Percentiles rank a stretch among this genome's conserved stretches.
phyloP scores from a whole-genome alignment of 2,888 invertebrate species.

The Athripsodes cinereus region DNA sequence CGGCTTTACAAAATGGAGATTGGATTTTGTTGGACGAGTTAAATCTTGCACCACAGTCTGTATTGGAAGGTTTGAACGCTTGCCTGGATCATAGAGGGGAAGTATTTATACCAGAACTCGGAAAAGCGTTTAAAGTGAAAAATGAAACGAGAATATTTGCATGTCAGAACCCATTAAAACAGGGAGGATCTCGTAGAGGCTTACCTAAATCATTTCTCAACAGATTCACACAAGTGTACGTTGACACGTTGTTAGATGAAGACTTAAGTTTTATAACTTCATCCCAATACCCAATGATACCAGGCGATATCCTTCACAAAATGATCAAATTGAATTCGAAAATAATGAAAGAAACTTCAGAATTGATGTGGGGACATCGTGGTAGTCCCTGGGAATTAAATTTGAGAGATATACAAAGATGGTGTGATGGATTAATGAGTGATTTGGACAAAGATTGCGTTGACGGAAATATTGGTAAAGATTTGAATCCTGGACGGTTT shows the following conservation, averaged over 20 bases:
- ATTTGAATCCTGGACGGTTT: conserved; percentile 51
- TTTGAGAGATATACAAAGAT: conserved; percentile 87
- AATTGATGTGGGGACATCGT: conserved; percentile 63
- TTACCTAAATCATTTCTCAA: conserved; percentile 96
- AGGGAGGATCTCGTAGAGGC: conserved; percentile 94
- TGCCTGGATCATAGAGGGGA: conserved; percentile 97
- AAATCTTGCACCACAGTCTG: conserved; percentile 97
- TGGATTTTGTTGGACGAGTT: conserved; percentile 98
- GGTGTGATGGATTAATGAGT: conserved; percentile 72
- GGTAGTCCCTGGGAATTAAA: conserved; percentile 98
- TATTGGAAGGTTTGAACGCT: conserved; percentile 96
- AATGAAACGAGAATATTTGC: conserved; percentile 84
- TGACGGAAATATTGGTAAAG: conserved; percentile 4
- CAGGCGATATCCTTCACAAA: conserved; percentile 53
- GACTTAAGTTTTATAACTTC: conserved; percentile 64
- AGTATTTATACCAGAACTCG: conserved; percentile 92
- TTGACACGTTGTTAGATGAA: conserved; percentile 55
- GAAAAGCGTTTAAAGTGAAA: conserved; percentile 74
- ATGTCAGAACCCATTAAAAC: conserved; percentile 93
- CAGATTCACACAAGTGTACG: conserved; percentile 87
- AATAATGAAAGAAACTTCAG: conserved; percentile 58
- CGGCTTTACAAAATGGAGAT: conserved; percentile 84
- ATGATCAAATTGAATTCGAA: conserved; percentile 76
- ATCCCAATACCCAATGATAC: conserved; percentile 58
- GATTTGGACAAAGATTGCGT: conserved; percentile 30